phyloP scores from a whole-genome alignment of 1,140 invertebrate species.

The Plectrocnemia conspersa region DNA sequence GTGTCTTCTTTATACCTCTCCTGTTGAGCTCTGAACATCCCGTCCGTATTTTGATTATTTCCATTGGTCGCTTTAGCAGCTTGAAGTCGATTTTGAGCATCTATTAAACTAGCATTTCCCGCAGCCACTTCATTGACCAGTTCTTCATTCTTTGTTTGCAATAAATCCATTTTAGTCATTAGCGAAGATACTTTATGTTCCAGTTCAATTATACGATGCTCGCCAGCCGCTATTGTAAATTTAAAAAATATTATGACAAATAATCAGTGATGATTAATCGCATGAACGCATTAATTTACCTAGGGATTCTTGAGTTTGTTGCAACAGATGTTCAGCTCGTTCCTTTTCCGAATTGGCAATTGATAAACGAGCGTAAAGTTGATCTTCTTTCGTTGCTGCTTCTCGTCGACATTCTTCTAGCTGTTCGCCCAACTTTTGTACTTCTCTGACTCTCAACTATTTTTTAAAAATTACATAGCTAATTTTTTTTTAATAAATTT shows the following conservation, averaged over 20 bases:
- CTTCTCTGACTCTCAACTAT: slow-evolving; percentile 47
- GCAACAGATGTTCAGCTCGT: slow-evolving; percentile 47
- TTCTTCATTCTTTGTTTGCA: slow-evolving; percentile 44
- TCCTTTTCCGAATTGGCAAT: slow-evolving; percentile 52
- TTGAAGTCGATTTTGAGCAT: slow-evolving; percentile 44
- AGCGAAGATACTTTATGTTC: slow-evolving; percentile 42
- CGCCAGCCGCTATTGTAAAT: slow-evolving; percentile 42
- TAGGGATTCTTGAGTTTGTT: slow-evolving; percentile 53
- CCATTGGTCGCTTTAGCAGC: slow-evolving; percentile 40
- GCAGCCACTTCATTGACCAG: slow-evolving; percentile 43
- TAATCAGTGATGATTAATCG: not conserved
- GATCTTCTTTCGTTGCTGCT: slow-evolving; percentile 41
- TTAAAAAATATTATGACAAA: slow-evolving; percentile 1
- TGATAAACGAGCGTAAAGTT: slow-evolving; percentile 45
- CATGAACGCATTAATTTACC: slow-evolving; percentile 38
- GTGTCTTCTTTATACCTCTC: slow-evolving; percentile 49
- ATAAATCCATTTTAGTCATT: slow-evolving; percentile 38
- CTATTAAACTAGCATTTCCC: slow-evolving; percentile 42
- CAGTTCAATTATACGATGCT: slow-evolving; percentile 44
- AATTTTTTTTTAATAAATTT: not conserved
- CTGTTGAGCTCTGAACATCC: slow-evolving; percentile 49
- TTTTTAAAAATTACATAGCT: not conserved
- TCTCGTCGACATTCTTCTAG: slow-evolving; percentile 36
- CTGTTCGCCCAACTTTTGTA: slow-evolving; percentile 43
- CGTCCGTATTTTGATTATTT: slow-evolving; percentile 44